Evolutionary conservation across 2,888 invertebrate genomes (phyloP).

Genomic region (Trichogramma dendrolimi): DNA sequence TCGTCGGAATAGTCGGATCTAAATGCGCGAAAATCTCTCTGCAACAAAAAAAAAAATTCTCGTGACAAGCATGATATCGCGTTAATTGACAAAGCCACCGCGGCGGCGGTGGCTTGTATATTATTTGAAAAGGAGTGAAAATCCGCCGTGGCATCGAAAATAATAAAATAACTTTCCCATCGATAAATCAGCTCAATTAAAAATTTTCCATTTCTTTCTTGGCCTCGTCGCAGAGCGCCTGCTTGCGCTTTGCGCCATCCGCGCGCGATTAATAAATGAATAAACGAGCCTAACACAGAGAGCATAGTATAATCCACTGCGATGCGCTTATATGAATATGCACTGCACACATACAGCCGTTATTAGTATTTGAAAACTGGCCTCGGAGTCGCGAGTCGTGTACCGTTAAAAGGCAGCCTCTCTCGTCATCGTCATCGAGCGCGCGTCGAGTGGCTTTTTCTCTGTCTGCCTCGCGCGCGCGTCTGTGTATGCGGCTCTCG

Average conservation of each 20-base stretch:
- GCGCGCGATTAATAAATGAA: too few relatives aligned
- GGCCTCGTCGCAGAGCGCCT: too few relatives aligned
- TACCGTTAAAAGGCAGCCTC: conserved; percentile 34
- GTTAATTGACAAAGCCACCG: conserved; percentile 20
- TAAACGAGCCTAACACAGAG: too few relatives aligned
- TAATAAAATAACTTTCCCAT: conserved; percentile 2
- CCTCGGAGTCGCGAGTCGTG: conserved; percentile 31
- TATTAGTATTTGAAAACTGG: conserved; percentile 21
- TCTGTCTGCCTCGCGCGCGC: not conserved
- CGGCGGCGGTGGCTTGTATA: not conserved
- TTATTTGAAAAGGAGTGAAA: conserved; percentile 2
- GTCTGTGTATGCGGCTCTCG: not conserved
- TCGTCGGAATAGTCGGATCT: too few relatives aligned
- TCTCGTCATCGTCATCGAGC: conserved; percentile 11
- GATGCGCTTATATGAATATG: not conserved
- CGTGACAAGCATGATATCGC: conserved; percentile 2
- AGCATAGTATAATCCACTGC: too few relatives aligned
- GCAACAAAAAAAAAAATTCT: too few relatives aligned
- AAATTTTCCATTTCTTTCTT: conserved; percentile 10
- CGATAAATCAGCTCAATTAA: conserved; percentile 26
- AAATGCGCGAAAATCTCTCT: too few relatives aligned
- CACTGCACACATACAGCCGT: not conserved
- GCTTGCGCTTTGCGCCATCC: too few relatives aligned
- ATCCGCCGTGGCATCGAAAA: not conserved
- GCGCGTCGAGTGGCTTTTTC: not conserved